Conservation (phyloP, 2,888 invertebrate genomes). For the Lycia hirtaria region DNA sequence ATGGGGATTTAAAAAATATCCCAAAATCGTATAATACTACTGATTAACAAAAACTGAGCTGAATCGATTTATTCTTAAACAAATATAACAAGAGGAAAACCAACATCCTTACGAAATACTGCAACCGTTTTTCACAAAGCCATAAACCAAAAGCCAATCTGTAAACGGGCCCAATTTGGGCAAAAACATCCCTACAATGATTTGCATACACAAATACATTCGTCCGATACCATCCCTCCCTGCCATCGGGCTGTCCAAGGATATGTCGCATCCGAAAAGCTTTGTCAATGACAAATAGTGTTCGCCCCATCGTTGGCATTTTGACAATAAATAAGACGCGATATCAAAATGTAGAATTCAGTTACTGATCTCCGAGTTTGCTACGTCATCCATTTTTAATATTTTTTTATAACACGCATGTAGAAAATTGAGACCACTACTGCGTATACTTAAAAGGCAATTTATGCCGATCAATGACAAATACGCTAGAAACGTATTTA, state of each 20-base stretch:
- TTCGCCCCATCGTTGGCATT: conserved; percentile 75
- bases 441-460: no score
- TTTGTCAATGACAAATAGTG: conserved; percentile 83
- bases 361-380: conserved; percentile 7
- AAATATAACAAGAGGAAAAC: no score
- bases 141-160: conserved; percentile 28
- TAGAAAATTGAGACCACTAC: no score
- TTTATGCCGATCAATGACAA: no score
- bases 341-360: conserved; percentile 31
- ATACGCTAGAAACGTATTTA: no score
- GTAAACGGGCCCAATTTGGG: conserved; percentile 41
- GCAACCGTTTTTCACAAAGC: neutral
- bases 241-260: conserved; percentile 42
- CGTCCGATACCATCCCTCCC: conserved; percentile 54
- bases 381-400: neutral
- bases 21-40: no score
- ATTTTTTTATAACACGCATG: neutral
- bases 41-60: no score
- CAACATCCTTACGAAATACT: neutral
- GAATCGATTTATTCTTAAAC: no score
- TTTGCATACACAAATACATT: conserved; percentile 51
- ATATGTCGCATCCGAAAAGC: conserved; percentile 68
- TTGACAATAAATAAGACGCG: conserved; percentile 81
- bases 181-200: conserved; percentile 39
- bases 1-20: no score